A percentile compares a stretch with the other conserved stretches of the same genome.
Conservation (phyloP, 2,113 vertebrate genomes). For the Felis chaus region DNA sequence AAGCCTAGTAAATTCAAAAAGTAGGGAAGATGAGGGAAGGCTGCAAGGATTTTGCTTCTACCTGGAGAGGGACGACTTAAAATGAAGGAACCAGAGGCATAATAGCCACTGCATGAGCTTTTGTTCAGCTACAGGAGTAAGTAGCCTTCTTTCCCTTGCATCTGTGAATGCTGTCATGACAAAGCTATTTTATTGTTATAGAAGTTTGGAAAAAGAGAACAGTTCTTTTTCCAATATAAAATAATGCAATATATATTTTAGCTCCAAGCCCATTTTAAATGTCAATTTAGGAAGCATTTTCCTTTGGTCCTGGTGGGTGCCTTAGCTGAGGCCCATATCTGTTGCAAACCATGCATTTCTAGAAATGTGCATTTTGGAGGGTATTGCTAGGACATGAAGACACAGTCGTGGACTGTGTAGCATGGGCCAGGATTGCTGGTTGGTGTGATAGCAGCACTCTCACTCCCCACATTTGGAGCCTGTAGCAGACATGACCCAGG, state of each 20-base stretch:
- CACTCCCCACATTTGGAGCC: background rate
- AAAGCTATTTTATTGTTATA: slow-evolving; percentile 49
- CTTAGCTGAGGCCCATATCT: background rate
- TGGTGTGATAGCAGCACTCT: background rate
- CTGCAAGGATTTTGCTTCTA: slow-evolving; percentile 29
- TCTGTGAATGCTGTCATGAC: slow-evolving; percentile 26
- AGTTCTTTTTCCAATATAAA: slow-evolving; percentile 9
- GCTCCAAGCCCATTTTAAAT: slow-evolving; percentile 25
- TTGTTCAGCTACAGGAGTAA: background rate
- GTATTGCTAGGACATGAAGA: background rate
- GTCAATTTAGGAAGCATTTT: slow-evolving; percentile 29
- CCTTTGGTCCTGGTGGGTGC: background rate
- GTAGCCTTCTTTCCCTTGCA: background rate
- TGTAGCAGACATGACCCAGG: background rate
- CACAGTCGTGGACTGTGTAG: background rate
- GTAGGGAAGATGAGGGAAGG: background rate
- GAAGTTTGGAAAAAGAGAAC: slow-evolving; percentile 51
- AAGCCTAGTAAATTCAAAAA: background rate
- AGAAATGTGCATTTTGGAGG: background rate
- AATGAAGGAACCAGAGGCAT: background rate
- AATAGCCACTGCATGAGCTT: slow-evolving; percentile 10
- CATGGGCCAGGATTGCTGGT: background rate
- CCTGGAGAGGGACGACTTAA: slow-evolving; percentile 6
- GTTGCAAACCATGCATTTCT: background rate
- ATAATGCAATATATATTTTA: background rate